Evolutionary conservation across 2,797 vertebrate species (phyloP), one percentile per base, ranked within the genome.

Genomic region (Malurus leucopterus): DNA sequence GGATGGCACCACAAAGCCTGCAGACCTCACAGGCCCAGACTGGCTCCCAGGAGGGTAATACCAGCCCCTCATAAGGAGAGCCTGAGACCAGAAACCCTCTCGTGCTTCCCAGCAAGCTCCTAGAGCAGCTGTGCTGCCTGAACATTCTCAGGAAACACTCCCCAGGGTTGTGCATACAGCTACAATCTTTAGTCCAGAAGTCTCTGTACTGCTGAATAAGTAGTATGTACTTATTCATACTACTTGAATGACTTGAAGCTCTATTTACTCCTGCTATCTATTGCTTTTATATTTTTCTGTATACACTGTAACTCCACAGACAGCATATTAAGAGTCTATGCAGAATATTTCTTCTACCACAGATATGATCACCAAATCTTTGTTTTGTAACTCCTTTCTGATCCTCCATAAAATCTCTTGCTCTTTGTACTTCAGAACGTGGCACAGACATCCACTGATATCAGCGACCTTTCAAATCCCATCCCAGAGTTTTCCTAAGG

Each of bases 81-180:
- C 13, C 38, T 70, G 53, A 81, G 38, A 30, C 20, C 10, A 22
- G 14, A 9, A 72, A 27, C 6, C 15, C 11, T 36, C 14, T n/a
- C 21, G 18, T 61, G 23, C 32, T 80, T 84, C 24, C 38, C 50
- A 88, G 47, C 4, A 65, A 2, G 1, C 30, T 86, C 41, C 26
- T 55, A 63, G 41, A 79, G 36, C 21, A 44, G 2, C 19, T 1
- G 0, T 26, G 15, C 15, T 85, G 58, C 29, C 11, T 0, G 1
- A 47, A n/a, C 74, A 50, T 59, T 69, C 32, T 26, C 17, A 44
- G 22, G 44, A 22, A 36, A 63, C 74, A 16, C 18, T 62, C 13
- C 19, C 9, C 13, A 36, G 67, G 11, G 7, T 13, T 8, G 4
- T 13, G 16, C 77, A 61, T 38, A 43, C 11, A 57, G 12, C 15